Percentiles rank a stretch among this genome's conserved stretches.
Conservation (phyloP, 2,888 invertebrate genomes). For the Hydroisotoma schaefferi region DNA sequence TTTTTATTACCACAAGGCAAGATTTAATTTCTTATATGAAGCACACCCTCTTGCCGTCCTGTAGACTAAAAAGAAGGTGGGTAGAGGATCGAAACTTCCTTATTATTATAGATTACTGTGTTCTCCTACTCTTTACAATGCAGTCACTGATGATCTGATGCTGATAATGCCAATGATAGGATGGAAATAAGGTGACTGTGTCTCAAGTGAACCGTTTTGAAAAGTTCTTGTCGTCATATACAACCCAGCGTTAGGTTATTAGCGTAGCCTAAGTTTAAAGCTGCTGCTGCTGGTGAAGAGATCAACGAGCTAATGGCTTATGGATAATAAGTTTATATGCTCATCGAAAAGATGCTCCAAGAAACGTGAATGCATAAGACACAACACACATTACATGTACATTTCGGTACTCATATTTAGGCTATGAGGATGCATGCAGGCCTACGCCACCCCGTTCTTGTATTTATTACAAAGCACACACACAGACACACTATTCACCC, state of each 20-base stretch:
- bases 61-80: no score
- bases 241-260: background rate
- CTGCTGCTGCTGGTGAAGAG: no score
- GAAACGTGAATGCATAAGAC: background rate
- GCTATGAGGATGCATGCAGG: background rate
- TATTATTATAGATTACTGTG: no score
- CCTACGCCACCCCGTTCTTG: background rate
- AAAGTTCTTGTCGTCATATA: background rate
- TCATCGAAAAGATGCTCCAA: background rate
- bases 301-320: background rate
- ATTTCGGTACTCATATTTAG: background rate
- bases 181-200: constrained; percentile 2
- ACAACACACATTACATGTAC: background rate
- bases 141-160: no score
- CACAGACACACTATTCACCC: background rate
- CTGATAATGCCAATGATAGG: background rate
- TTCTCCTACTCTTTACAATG: no score
- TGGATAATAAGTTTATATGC: constrained; percentile 3
- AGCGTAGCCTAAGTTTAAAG: background rate
- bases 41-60: no score
- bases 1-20: no score
- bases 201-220: constrained; percentile 3
- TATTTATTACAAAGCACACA: background rate
- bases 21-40: no score
- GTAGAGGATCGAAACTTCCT: no score